Conservation (phyloP, 2,113 vertebrate genomes). For the Rhea pennata region DNA sequence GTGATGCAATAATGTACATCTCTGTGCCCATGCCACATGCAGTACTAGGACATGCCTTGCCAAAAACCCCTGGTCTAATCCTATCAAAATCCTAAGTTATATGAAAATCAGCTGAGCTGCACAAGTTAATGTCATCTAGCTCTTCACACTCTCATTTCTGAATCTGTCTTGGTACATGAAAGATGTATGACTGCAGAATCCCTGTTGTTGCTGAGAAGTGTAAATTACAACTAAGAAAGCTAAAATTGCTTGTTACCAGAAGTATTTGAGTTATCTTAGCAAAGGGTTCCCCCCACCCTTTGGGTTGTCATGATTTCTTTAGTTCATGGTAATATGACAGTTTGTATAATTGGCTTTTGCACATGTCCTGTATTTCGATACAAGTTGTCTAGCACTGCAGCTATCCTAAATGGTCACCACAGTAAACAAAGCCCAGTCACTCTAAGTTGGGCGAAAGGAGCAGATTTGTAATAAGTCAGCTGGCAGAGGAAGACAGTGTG, state of each 20-base stretch:
- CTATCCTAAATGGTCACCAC: conserved; percentile 1
- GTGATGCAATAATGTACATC: not conserved
- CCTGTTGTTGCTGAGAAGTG: not conserved
- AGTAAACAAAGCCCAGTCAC: conserved; percentile 51
- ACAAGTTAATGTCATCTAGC: not conserved
- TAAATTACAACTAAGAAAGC: not conserved
- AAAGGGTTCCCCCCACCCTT: not conserved
- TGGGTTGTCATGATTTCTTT: not conserved
- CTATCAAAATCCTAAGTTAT: not conserved
- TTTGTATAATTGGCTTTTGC: not conserved
- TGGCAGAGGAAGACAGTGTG: conserved; percentile 59
- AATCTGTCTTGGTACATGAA: accelerated
- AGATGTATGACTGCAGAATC: not conserved
- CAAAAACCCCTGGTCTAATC: not conserved
- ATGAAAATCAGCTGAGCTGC: not conserved
- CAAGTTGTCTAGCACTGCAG: not conserved
- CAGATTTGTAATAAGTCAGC: conserved; percentile 34
- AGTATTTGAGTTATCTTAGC: not conserved
- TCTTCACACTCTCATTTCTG: not conserved
- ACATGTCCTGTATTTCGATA: conserved; percentile 34
- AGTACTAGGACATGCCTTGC: not conserved
- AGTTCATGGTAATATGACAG: not conserved
- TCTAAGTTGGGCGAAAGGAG: conserved; percentile 3
- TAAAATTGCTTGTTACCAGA: not conserved
- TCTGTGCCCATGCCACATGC: not conserved